phyloP scores from a whole-genome alignment of 2,888 invertebrate genomes.

The Heteromyza rotundicornis region DNA sequence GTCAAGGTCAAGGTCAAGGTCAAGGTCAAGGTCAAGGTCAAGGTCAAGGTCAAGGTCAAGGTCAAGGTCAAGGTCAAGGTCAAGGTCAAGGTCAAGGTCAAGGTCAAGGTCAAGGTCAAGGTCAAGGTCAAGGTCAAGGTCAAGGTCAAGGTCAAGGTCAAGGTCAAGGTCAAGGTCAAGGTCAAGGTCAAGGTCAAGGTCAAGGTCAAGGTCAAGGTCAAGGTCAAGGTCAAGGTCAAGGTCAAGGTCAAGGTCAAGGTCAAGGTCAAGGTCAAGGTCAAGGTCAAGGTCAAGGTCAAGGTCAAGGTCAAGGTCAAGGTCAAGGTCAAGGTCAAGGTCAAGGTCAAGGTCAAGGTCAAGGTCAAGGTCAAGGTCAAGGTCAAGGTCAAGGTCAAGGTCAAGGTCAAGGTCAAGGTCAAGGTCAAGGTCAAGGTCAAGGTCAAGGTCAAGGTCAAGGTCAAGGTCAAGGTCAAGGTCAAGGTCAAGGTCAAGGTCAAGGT shows the following conservation, averaged over 20 bases:
- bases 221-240: conserved; percentile 1
- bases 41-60: conserved; percentile 1
- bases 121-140: background rate
- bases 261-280: conserved; percentile 1
- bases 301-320: conserved; percentile 1
- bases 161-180: background rate
- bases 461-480: too few species aligned
- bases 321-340: background rate
- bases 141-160: background rate
- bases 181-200: background rate
- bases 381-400: background rate
- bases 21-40: conserved; percentile 1
- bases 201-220: conserved; percentile 1
- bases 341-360: too few species aligned
- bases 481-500: too few species aligned
- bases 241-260: conserved; percentile 1
- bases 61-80: conserved; percentile 1
- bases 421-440: too few species aligned
- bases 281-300: conserved; percentile 1
- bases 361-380: background rate
- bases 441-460: too few species aligned
- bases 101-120: background rate
- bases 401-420: background rate
- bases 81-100: conserved; percentile 1
- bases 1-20: conserved; percentile 1